Evolutionary conservation across 2,888 invertebrate species (phyloP), one percentile per base, ranked within the genome.

Genomic region (Mycogona germanica): DNA sequence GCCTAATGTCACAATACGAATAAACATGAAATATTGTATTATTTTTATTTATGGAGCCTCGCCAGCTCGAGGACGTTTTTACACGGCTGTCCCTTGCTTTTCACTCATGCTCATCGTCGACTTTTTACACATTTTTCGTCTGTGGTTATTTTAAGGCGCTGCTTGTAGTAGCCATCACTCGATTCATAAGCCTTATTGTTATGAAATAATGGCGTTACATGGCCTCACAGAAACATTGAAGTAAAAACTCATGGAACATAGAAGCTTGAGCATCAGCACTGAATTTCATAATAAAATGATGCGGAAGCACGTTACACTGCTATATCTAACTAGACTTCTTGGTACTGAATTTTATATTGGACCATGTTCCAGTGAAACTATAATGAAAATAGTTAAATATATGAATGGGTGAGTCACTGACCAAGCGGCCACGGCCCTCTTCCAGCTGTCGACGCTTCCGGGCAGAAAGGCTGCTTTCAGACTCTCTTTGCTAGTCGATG

Each of bases 381-480:
- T n/a, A n/a, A n/a, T n/a, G n/a, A 1, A 19, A 19, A 3, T 14
- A 41, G n/a, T 25, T 12, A 2, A 17, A 42, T 4, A 46, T 40
- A 21, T 21, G 5, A 19, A 26, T 19, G 3, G 2, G 9, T 37
- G 29, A 9, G 5, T 17, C n/a, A 21, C 37, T 26, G 32, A 56
- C 56, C 48, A 56, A 23, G 53, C 40, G 45, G 28, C 45, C n/a
- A 42, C 26, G 26, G 45, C 38, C 29, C 50, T 46, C 19, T 25
- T 53, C 53, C 56, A 48, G n/a, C n/a, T 35, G 42, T 26, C 53
- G 23, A 40, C 56, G 29, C 30, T 48, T 14, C 42, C 32, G 30
- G 52, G 49, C 6, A 56, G 38, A 37, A 56, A 56, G 7, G 53
- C 56, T 19, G 48, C 29, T 32, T 49, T 47, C 12, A 47, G 30